Percentiles rank a stretch among this genome's conserved stretches.
Conservation (phyloP, 1,140 invertebrate species). For the Scaptomyza montana region DNA sequence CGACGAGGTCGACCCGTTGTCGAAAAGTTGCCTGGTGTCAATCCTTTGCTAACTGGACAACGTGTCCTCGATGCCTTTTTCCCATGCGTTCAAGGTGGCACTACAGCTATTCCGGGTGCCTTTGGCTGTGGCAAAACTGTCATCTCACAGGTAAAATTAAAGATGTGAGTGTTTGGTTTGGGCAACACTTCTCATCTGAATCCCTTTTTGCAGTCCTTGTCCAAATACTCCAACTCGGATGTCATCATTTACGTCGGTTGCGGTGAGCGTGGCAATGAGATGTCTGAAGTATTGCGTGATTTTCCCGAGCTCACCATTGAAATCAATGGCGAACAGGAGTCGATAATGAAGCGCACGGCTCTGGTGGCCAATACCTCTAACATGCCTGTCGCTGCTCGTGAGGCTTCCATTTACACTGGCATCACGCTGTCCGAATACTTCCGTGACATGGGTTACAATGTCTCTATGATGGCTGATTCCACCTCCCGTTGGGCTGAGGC, state of each 20-base stretch:
- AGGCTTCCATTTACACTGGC: conserved; percentile 99
- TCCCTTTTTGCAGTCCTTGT: conserved; percentile 90
- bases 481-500: conserved; percentile 99
- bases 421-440: conserved; percentile 99
- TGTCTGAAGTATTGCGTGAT: conserved; percentile 97
- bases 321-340: conserved; percentile 97
- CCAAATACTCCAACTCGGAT: conserved; percentile 99
- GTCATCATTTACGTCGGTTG: conserved; percentile 99
- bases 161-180: neutral
- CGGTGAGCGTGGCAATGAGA: conserved; percentile 96
- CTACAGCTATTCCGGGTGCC: conserved; percentile 99
- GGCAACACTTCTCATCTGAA: conserved; percentile 84
- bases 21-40: conserved; percentile 98
- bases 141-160: conserved; percentile 86
- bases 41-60: conserved; percentile 98
- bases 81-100: conserved; percentile 99
- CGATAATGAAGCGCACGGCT: conserved; percentile 99
- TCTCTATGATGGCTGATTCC: conserved; percentile 99
- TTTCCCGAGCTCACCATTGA: conserved; percentile 99
- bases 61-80: conserved; percentile 98
- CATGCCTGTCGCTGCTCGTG: conserved; percentile 99
- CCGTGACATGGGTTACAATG: conserved; percentile 99
- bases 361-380: conserved; percentile 99
- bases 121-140: conserved; percentile 88
- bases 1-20: conserved; percentile 96